Evolutionary conservation across 2,888 invertebrate genomes (phyloP), one percentile per base, ranked within the genome.

Genomic region (Ennomos fuscantarius): DNA sequence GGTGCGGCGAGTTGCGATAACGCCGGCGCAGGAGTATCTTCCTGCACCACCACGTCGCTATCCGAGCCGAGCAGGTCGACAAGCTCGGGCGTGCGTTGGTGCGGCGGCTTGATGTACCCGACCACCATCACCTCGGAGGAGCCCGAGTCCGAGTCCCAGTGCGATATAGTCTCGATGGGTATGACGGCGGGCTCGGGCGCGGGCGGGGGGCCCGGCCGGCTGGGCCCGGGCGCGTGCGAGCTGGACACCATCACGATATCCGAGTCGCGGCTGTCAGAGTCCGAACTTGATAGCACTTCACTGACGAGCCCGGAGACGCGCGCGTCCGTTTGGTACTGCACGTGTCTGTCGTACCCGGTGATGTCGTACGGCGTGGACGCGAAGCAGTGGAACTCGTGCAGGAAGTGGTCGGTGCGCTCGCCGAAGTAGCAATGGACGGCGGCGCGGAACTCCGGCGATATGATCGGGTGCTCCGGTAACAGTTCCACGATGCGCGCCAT

Each of bases 281-380:
- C 89, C 0, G 84, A 79, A 59, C 85, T 86, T n/a, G 84, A 85
- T 31, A 84, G 74, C 78, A 79, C 93, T 87, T 94, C 94, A 88
- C 87, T 93, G 84, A 84, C 93, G 90, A 84, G 87, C 75, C 79
- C 93, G 77, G 86, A 93, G 86, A 82, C 93, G 81, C 90, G 82
- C 80, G 81, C 90, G 85, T 81, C 88, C 69, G 92, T 93, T 0
- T 93, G 93, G 79, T 96, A 96, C 63, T 94, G 94, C 15, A 95
- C 94, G 68, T 94, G 93, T 15, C 95, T 93, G 79, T 96, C 96
- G 74, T 96, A 96, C 12, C 96, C 96, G 51, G 95, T 93, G 94
- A 98, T 94, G 78, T 97, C 97, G 80, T 95, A 97, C 0, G 97
- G 97, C 9, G 97, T 97, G 32, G 96, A 93, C 34, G 98, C 97